Percentiles rank a stretch among this genome's conserved stretches.
Evolutionary conservation across 2,888 invertebrate genomes (phyloP).

Genomic region (Ophonus ardosiacus): DNA sequence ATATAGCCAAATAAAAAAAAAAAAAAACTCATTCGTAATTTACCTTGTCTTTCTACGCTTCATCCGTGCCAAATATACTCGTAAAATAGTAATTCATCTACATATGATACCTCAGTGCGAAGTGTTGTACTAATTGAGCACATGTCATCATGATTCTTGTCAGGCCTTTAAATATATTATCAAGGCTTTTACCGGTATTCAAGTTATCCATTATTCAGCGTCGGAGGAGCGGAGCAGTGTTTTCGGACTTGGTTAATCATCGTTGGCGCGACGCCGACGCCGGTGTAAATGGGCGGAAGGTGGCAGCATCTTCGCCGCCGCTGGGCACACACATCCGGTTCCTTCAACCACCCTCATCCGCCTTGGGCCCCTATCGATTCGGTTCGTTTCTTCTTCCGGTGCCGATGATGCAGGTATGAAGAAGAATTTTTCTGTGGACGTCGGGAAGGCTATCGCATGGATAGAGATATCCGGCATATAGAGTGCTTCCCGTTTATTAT

Average conservation of each 20-base stretch:
- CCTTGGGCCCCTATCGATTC: constrained; percentile 34
- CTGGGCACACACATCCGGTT: constrained; percentile 48
- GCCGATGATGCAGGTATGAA: constrained; percentile 20
- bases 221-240: constrained; percentile 44
- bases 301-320: constrained; percentile 1
- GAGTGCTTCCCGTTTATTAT: background rate
- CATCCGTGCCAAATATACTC: no score
- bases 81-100: no score
- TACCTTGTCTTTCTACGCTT: no score
- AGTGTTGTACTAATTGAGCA: constrained; percentile 12
- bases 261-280: constrained; percentile 9
- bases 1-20: no score
- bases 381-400: constrained; percentile 44
- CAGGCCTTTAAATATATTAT: constrained; percentile 57
- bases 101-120: no score
- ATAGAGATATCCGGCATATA: background rate
- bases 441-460: background rate
- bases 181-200: constrained; percentile 57
- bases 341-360: constrained; percentile 6
- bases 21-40: no score
- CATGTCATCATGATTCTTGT: constrained; percentile 52
- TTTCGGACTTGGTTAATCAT: constrained; percentile 60
- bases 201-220: constrained; percentile 57
- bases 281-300: background rate
- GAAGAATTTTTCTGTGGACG: background rate